Evolutionary conservation across 1,140 invertebrate species (phyloP).

Genomic region (Lordiphosa collinella): DNA sequence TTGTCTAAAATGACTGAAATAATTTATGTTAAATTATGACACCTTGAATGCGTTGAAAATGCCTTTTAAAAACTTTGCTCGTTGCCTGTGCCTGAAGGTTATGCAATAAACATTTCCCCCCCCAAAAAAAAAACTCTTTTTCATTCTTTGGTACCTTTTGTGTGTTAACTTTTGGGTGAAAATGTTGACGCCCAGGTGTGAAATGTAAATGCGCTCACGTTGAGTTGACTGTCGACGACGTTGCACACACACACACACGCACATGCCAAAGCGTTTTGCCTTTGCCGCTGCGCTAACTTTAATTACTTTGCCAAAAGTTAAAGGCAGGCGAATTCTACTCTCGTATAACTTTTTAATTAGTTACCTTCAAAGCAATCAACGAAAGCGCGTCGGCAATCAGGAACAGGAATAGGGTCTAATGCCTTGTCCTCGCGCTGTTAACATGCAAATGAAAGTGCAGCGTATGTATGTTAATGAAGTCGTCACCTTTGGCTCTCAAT

Average conservation of each 20-base stretch:
- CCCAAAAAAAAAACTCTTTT: conserved; percentile 16
- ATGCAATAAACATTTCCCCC: conserved; percentile 24
- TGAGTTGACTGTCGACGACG: conserved; percentile 27
- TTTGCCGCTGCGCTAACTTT: conserved; percentile 56
- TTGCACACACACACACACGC: conserved; percentile 15
- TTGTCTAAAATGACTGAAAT: no score
- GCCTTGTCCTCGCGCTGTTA: conserved; percentile 53
- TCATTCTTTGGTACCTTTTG: conserved; percentile 45
- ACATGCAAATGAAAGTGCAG: conserved; percentile 67
- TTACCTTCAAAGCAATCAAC: conserved; percentile 69
- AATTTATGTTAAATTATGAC: no score
- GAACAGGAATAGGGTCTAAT: conserved; percentile 8
- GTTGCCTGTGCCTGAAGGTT: conserved; percentile 21
- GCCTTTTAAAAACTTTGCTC: not conserved
- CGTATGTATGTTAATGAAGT: conserved; percentile 25
- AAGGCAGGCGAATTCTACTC: conserved; percentile 58
- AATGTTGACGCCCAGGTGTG: conserved; percentile 59
- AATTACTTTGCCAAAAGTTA: conserved; percentile 75
- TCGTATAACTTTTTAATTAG: conserved; percentile 73
- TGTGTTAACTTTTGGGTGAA: conserved; percentile 62
- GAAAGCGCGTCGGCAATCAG: conserved; percentile 4
- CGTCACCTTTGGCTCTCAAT: conserved; percentile 17
- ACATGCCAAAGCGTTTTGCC: conserved; percentile 34
- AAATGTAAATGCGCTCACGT: conserved; percentile 68
- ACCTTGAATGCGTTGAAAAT: no score